These are phyloP conservation scores for Ptychoptera contaminata DNA, from an alignment of 2,888 invertebrate genomes.

Conservation along the genomic window DNA sequence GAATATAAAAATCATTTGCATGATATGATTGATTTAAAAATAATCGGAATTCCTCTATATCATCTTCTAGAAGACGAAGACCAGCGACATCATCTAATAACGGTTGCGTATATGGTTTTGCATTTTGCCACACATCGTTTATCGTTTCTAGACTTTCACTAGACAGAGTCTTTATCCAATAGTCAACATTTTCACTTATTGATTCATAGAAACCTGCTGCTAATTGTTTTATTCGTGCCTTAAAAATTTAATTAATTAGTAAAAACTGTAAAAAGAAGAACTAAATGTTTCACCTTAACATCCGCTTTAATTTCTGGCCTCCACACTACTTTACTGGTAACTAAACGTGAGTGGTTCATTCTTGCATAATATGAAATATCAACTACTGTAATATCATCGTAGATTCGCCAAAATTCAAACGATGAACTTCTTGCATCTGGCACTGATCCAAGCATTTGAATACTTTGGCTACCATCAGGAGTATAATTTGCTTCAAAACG, in stretches of 20 bases:
- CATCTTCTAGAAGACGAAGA: slow-evolving; percentile 48
- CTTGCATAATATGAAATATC: slow-evolving; percentile 65
- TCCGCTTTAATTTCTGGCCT: slow-evolving; percentile 54
- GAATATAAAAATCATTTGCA: slow-evolving; percentile 70
- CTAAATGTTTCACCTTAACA: slow-evolving; percentile 32
- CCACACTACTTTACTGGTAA: slow-evolving; percentile 69
- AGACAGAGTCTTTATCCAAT: slow-evolving; percentile 49
- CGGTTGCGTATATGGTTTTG: slow-evolving; percentile 48
- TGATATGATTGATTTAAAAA: slow-evolving; percentile 65
- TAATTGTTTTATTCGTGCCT: slow-evolving; percentile 31
- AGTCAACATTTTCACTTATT: slow-evolving; percentile 38
- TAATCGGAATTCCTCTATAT: slow-evolving; percentile 39
- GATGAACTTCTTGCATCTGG: slow-evolving; percentile 60
- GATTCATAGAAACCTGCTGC: slow-evolving; percentile 34
- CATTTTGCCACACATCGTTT: slow-evolving; percentile 57
- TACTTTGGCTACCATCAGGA: slow-evolving; percentile 46
- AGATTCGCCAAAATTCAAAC: slow-evolving; percentile 67
- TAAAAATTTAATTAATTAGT: slow-evolving; percentile 5
- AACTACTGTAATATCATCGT: slow-evolving; percentile 60
- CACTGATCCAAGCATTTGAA: slow-evolving; percentile 58
- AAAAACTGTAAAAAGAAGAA: neutral
- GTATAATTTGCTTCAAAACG: slow-evolving; percentile 55
- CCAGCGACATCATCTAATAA: slow-evolving; percentile 50
- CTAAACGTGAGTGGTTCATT: slow-evolving; percentile 67
- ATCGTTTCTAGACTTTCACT: slow-evolving; percentile 53